Percentiles rank a stretch among this genome's conserved stretches.
phyloP scores from a whole-genome alignment of 2,888 invertebrate species.

The Scrobipalpa costella region DNA sequence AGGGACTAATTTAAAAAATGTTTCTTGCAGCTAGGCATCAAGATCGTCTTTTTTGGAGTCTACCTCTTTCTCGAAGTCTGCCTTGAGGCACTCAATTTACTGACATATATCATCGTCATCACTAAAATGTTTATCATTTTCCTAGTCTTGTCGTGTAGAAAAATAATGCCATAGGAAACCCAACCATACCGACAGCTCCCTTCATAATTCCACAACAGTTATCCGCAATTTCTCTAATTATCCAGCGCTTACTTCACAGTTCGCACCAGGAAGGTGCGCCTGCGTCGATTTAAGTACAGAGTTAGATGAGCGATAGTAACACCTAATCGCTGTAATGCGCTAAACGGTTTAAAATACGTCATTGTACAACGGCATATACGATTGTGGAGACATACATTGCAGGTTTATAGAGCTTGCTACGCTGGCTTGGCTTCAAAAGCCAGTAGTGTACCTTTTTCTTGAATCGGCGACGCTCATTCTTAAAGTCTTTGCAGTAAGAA shows the following conservation, averaged over 20 bases:
- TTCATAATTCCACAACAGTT: conserved; percentile 13
- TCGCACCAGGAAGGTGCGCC: conserved; percentile 15
- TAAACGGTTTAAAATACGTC: conserved; percentile 14
- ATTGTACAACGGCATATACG: neutral
- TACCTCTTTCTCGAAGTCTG: too few species aligned
- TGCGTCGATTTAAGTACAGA: conserved; percentile 13
- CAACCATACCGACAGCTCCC: neutral
- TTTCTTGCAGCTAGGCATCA: too few species aligned
- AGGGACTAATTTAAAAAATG: too few species aligned
- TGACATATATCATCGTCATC: too few species aligned
- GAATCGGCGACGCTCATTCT: too few species aligned
- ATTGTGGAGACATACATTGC: neutral
- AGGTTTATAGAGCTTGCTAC: neutral
- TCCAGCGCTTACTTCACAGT: conserved; percentile 10
- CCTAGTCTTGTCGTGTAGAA: too few species aligned
- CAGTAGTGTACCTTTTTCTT: neutral
- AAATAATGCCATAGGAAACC: neutral
- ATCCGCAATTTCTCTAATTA: conserved; percentile 12
- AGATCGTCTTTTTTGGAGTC: too few species aligned
- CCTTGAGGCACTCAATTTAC: too few species aligned
- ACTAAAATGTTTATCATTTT: too few species aligned
- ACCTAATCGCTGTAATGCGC: conserved; percentile 17
- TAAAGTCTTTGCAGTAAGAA: neutral
- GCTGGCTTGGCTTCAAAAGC: neutral
- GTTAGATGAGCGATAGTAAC: conserved; percentile 11